Evolutionary conservation across 92 coral and sea anemone species (phyloP), one percentile per base, ranked within the genome.

Genomic region (Parazoanthus atlanticus): DNA sequence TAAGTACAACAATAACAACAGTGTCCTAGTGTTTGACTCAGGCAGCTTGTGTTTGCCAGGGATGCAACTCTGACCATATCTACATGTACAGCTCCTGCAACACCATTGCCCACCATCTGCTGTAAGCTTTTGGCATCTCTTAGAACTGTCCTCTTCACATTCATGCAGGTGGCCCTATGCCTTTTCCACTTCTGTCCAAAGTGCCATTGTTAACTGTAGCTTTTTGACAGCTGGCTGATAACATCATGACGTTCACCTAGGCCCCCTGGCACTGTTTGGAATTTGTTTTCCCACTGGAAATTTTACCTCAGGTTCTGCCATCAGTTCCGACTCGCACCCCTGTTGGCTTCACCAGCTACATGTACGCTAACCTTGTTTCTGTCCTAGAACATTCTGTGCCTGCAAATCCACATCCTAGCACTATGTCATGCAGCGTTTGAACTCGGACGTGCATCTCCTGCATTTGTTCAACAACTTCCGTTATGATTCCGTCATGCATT

Each of bases 101-200:
- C 33, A 26, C 74, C 74, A 70, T 12, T 28, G 74, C 74, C 17
- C 79, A 88, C 26, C 85, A 77, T 61, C 32, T 88, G 25, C n/a
- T n/a, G n/a, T n/a, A n/a, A 79, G 85, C 30, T 67, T 56, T 34
- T 88, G 77, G 76, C 89, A 76, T 49, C 78, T 76, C 17, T 78
- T n/a, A n/a, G n/a, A n/a, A n/a, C n/a, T n/a, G n/a, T 34, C 25
- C 76, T 11, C 28, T 15, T 61, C 72, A 25, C 12, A 31, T 17
- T 28, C n/a, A n/a, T n/a, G n/a, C 41, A 21, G 32, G 72, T 10
- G 25, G 21, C 6, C 38, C 0, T 6, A 5, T 25, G 47, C 2
- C 13, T 19, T 7, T 43, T 5, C 49, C 19, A 16, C 13, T 36
- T 76, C 80, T 23, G n/a, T 34, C 79, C 5, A n/a, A 40, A 17